Percentiles rank a stretch among this genome's conserved stretches.
These are phyloP conservation scores for Sminthurides bifidus DNA, from an alignment of 1,140 invertebrate genomes.

Conservation along the genomic window DNA sequence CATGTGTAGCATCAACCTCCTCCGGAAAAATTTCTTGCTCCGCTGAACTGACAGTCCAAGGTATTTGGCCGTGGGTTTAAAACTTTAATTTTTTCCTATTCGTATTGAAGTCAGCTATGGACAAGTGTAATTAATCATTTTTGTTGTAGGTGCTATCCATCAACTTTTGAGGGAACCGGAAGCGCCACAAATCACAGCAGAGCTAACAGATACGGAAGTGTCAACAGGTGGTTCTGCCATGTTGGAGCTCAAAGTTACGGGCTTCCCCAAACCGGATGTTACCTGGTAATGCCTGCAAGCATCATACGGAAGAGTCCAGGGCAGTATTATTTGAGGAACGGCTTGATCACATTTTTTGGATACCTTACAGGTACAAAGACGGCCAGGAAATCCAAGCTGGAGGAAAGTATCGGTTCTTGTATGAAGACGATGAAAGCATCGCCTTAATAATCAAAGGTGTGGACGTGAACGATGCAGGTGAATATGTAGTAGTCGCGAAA, in stretches of 20 bases:
- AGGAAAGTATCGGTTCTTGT: constrained; percentile 71
- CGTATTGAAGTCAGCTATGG: no score
- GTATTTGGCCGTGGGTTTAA: no score
- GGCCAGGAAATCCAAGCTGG: constrained; percentile 67
- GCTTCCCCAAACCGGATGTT: constrained; percentile 85
- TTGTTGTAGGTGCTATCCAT: constrained; percentile 53
- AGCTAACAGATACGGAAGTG: constrained; percentile 60
- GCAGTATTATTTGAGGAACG: no score
- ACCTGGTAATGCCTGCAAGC: constrained; percentile 57
- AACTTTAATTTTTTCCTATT: no score
- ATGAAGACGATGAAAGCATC: constrained; percentile 84
- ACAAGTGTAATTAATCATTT: constrained; percentile 12
- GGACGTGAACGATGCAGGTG: constrained; percentile 64
- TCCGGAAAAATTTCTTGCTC: constrained; percentile 86
- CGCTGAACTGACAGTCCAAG: constrained; percentile 83
- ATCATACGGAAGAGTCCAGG: neutral
- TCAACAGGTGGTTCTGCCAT: constrained; percentile 81
- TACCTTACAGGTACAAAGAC: constrained; percentile 52
- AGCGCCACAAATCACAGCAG: constrained; percentile 53
- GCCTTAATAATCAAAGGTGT: constrained; percentile 84
- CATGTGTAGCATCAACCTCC: constrained; percentile 83
- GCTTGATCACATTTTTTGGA: neutral
- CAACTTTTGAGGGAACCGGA: constrained; percentile 67
- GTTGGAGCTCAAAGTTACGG: constrained; percentile 81
- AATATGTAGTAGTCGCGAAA: constrained; percentile 67